Evolutionary conservation across 2,113 vertebrate species (phyloP), one percentile per base, ranked within the genome.

Genomic region (Mionectes macconnelli): DNA sequence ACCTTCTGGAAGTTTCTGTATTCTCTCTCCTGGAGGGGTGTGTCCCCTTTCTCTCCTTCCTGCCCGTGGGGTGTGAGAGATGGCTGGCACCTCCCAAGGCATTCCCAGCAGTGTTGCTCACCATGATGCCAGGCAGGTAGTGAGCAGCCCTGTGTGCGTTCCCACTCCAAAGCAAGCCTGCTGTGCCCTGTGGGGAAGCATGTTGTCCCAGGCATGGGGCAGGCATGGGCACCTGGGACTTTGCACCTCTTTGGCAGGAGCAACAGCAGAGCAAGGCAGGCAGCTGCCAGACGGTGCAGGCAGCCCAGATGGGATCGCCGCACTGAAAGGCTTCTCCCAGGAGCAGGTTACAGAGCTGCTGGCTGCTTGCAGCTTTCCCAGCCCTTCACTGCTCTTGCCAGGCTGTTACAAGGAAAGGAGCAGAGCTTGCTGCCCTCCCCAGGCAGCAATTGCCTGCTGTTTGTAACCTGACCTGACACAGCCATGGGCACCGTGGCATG

Each of bases 151-250:
- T 50, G 27, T 44, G 77, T 4, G 5, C 40, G 20, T 24, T 22
- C 15, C 8, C 18, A 5, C 40, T 60, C 45, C 63, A 16, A 23
- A 80, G 50, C 30, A 18, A 83, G 37, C 55, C 45, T 35, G 33
- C 63, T 59, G 5, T 2, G 7, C 39, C 40, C 9, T 14, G 21
- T 6, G 31, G 37, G 72, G 73, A 56, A 31, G 15, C 6, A 19
- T 42, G 1, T 24, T 59, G 53, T 76, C 44, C 62, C 35, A 42
- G 10, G 17, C 0, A 0, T 35, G 47, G 33, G 53, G 18, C 0
- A 0, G n/a, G 45, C 63, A 6, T 1, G 25, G 73, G 21, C 40
- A 28, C 2, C 1, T 13, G 73, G 73, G 64, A 78, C 64, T 87
- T 81, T 30, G 73, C 64, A 77, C 80, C 50, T 21, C 1, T 63